A percentile compares a stretch with the other conserved stretches of the same genome.
Conservation (phyloP, 2,113 vertebrate species). For the Cyphomyrus plagiostoma region DNA sequence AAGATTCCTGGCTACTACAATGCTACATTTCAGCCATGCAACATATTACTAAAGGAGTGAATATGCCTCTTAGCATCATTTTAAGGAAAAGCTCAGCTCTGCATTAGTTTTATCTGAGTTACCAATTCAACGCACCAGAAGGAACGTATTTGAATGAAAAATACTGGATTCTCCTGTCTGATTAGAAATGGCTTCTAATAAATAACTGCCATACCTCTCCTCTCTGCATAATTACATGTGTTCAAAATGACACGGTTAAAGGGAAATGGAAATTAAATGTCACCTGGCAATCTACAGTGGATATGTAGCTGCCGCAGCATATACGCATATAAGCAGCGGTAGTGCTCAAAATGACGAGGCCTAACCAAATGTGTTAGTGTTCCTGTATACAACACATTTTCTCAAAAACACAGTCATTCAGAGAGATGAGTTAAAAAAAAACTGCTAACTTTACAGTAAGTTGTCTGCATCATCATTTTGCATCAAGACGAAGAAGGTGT, state of each 20-base stretch:
- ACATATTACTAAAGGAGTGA: neutral
- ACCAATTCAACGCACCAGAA: neutral
- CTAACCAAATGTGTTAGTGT: neutral
- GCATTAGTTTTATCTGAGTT: neutral
- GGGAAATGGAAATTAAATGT: slow-evolving; percentile 42
- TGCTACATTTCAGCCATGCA: neutral
- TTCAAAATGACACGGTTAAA: slow-evolving; percentile 52
- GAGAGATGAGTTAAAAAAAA: neutral
- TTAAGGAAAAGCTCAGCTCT: neutral
- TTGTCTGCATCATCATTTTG: neutral
- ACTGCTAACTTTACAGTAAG: neutral
- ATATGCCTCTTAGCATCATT: neutral
- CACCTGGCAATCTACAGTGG: slow-evolving; percentile 47
- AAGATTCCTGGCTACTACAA: neutral
- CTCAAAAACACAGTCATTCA: neutral
- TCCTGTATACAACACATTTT: neutral
- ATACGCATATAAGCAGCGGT: too few relatives aligned
- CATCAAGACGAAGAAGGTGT: neutral
- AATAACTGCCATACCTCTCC: slow-evolving; percentile 61
- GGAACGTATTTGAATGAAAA: slow-evolving; percentile 36
- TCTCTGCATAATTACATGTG: slow-evolving; percentile 53
- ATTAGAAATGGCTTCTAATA: slow-evolving; percentile 45
- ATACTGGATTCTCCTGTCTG: slow-evolving; percentile 47
- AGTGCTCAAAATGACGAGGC: neutral
- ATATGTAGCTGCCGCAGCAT: neutral